A percentile compares a stretch with the other conserved stretches of the same genome.
These are phyloP conservation scores for Apomyelois bistriatella DNA, from an alignment of 2,888 invertebrate genomes.

Conservation along the genomic window DNA sequence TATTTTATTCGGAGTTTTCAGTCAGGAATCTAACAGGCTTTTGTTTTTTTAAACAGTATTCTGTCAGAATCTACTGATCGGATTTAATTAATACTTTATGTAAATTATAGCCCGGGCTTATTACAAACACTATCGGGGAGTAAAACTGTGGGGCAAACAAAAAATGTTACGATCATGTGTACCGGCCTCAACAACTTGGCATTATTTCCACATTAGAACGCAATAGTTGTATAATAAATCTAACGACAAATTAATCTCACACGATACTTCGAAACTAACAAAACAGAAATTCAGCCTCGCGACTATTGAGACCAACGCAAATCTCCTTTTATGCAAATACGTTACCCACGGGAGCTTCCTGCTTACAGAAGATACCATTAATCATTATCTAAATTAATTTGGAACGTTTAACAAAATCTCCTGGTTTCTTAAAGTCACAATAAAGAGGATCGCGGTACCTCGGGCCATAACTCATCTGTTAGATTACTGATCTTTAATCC, in stretches of 20 bases:
- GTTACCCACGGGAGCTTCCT: constrained; percentile 43
- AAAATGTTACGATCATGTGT: background rate
- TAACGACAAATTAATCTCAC: constrained; percentile 7
- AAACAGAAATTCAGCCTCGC: constrained; percentile 17
- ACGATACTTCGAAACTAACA: constrained; percentile 31
- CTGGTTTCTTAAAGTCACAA: constrained; percentile 80
- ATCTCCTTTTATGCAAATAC: constrained; percentile 71
- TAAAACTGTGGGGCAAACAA: too few relatives aligned
- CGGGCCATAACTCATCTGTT: constrained; percentile 84
- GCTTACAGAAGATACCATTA: constrained; percentile 67
- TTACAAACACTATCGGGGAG: too few relatives aligned
- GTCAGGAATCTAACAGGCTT: too few relatives aligned
- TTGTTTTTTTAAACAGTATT: too few relatives aligned
- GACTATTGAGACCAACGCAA: background rate
- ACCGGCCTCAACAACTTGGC: background rate
- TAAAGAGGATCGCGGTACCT: constrained; percentile 70
- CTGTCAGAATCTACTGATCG: too few relatives aligned
- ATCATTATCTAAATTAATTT: constrained; percentile 81
- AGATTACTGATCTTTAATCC: constrained; percentile 89
- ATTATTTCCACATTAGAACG: background rate
- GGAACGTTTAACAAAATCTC: constrained; percentile 76
- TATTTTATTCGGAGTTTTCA: too few relatives aligned
- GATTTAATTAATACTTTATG: too few relatives aligned
- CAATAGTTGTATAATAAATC: background rate
- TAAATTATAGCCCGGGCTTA: too few relatives aligned